Conservation (phyloP, 2,797 vertebrate species). For the Aeoliscus strigatus region DNA sequence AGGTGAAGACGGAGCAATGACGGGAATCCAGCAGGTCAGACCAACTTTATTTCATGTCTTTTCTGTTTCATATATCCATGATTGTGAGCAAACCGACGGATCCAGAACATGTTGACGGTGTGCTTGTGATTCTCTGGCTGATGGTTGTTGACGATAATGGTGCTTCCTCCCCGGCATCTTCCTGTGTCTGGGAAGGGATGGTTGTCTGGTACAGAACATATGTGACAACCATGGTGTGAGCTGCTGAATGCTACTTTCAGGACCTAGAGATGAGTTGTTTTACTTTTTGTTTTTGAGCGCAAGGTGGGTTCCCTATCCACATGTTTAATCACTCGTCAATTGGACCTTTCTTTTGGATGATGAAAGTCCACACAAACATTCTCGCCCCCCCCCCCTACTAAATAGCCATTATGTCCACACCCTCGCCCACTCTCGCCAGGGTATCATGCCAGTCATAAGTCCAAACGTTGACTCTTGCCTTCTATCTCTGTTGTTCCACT, state of each 20-base stretch:
- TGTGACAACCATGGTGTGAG: constrained; percentile 71
- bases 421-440: constrained; percentile 59
- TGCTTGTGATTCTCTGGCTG: constrained; percentile 83
- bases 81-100: constrained; percentile 52
- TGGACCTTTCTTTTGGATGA: constrained; percentile 62
- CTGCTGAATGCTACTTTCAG: constrained; percentile 67
- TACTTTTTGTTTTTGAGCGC: constrained; percentile 65
- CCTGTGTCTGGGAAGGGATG: constrained; percentile 66
- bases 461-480: constrained; percentile 58
- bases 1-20: constrained; percentile 93
- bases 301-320: constrained; percentile 79
- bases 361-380: constrained; percentile 64
- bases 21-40: constrained; percentile 99
- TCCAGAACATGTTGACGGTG: constrained; percentile 82
- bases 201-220: constrained; percentile 71
- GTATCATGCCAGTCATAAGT: constrained; percentile 53
- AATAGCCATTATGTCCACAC: constrained; percentile 56
- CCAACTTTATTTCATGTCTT: constrained; percentile 97
- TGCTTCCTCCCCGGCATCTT: constrained; percentile 69
- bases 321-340: constrained; percentile 58
- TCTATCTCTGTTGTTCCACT: constrained; percentile 93
- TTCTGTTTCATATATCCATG: constrained; percentile 78
- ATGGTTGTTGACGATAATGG: constrained; percentile 64
- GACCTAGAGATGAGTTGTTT: constrained; percentile 66
- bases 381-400: constrained; percentile 32